A percentile compares a stretch with the other conserved stretches of the same genome.
Evolutionary conservation across 2,113 vertebrate species (phyloP).

Genomic region (Corynorhinus townsendii): DNA sequence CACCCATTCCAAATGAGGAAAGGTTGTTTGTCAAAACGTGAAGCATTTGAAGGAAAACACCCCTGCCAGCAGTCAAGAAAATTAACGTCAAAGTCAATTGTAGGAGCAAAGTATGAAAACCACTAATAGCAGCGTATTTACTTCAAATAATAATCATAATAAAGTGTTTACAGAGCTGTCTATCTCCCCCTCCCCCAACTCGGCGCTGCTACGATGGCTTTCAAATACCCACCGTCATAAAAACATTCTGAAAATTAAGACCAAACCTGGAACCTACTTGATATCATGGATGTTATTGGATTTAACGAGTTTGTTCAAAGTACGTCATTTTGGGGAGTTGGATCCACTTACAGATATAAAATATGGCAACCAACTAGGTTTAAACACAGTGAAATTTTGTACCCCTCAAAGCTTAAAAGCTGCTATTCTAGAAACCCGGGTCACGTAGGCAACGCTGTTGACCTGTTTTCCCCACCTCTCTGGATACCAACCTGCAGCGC

Average conservation of each 20-base stretch:
- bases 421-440: conserved; percentile 78
- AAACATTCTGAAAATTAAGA: conserved; percentile 71
- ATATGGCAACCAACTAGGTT: conserved; percentile 83
- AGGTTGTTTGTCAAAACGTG: conserved; percentile 77
- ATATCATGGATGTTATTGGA: conserved; percentile 75
- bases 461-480: conserved; percentile 80
- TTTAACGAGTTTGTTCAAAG: conserved; percentile 81
- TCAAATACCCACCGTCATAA: conserved; percentile 71
- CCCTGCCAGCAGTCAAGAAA: conserved; percentile 51
- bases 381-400: conserved; percentile 72
- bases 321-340: conserved; percentile 84
- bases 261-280: conserved; percentile 75
- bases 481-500: conserved; percentile 93
- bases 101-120: conserved; percentile 55
- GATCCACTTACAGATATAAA: conserved; percentile 82
- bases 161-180: conserved; percentile 81
- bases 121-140: conserved; percentile 63
- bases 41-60: conserved; percentile 71
- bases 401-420: conserved; percentile 49
- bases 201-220: conserved; percentile 57
- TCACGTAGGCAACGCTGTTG: conserved; percentile 80
- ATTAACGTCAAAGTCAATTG: conserved; percentile 70
- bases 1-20: conserved; percentile 72
- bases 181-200: neutral
- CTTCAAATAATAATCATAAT: conserved; percentile 72